Evolutionary conservation across 2,888 invertebrate genomes (phyloP).

Genomic region (Plebejus melissa): DNA sequence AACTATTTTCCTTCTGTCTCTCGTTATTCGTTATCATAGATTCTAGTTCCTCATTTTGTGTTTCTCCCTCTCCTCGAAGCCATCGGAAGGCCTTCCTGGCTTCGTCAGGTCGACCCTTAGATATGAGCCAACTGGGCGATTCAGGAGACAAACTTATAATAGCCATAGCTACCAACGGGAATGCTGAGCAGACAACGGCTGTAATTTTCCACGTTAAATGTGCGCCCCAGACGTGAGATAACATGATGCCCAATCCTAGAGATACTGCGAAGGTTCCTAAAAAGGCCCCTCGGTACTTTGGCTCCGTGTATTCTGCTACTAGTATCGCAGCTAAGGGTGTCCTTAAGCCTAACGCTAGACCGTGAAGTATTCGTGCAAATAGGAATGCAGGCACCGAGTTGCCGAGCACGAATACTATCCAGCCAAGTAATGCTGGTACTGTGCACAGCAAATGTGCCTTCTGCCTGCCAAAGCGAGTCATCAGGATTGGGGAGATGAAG

Average conservation of each 20-base stretch:
- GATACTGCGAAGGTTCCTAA: slow-evolving; percentile 81
- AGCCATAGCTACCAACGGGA: slow-evolving; percentile 71
- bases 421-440: slow-evolving; percentile 71
- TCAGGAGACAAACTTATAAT: slow-evolving; percentile 78
- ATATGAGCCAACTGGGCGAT: slow-evolving; percentile 83
- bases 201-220: slow-evolving; percentile 80
- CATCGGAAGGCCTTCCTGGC: slow-evolving; percentile 80
- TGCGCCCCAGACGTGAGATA: slow-evolving; percentile 82
- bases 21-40: slow-evolving; percentile 65
- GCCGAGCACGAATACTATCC: slow-evolving; percentile 65
- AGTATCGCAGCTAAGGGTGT: slow-evolving; percentile 76
- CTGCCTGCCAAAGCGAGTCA: slow-evolving; percentile 80
- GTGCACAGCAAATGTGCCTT: slow-evolving; percentile 73
- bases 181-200: slow-evolving; percentile 72
- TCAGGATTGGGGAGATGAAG: slow-evolving; percentile 71
- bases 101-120: slow-evolving; percentile 76
- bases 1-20: slow-evolving; percentile 47
- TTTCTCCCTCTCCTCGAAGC: slow-evolving; percentile 75
- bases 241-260: slow-evolving; percentile 81
- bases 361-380: slow-evolving; percentile 65
- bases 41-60: slow-evolving; percentile 65
- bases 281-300: slow-evolving; percentile 81
- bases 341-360: slow-evolving; percentile 74
- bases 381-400: slow-evolving; percentile 65
- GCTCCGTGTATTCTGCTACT: slow-evolving; percentile 80